phyloP scores from a whole-genome alignment of 1,140 invertebrate species.

The Dreissena rostriformis region DNA sequence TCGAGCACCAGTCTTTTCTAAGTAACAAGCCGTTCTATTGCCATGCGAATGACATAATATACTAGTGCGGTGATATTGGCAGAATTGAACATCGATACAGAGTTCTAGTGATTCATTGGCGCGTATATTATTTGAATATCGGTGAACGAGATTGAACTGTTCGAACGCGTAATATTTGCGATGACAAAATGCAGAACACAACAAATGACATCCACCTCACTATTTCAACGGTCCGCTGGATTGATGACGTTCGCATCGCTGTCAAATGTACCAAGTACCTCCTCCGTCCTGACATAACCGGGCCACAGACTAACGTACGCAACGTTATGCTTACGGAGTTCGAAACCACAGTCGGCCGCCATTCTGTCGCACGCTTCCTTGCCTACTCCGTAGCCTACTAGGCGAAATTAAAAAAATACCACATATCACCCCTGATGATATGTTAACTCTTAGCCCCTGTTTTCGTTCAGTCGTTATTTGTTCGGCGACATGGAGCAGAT shows the following conservation, averaged over 20 bases:
- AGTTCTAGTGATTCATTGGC: no score
- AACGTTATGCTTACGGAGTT: constrained; percentile 78
- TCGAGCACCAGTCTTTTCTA: no score
- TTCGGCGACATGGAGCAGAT: constrained; percentile 80
- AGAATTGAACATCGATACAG: no score
- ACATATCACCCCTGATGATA: constrained; percentile 81
- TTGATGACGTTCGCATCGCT: neutral
- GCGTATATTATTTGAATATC: no score
- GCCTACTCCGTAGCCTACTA: constrained; percentile 81
- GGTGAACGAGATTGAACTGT: no score
- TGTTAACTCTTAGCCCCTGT: constrained; percentile 81
- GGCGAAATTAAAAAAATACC: constrained; percentile 79
- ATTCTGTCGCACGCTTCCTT: constrained; percentile 80
- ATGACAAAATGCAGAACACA: no score
- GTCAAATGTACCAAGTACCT: constrained; percentile 24
- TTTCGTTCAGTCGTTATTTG: constrained; percentile 79
- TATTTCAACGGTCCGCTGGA: neutral
- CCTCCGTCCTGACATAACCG: constrained; percentile 80
- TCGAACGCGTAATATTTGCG: no score
- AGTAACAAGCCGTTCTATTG: no score
- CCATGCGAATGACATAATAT: no score
- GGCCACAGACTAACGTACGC: constrained; percentile 81
- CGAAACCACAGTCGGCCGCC: constrained; percentile 79
- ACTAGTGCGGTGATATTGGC: no score
- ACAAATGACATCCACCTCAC: no score